Evolutionary conservation across 2,113 vertebrate genomes (phyloP).

Genomic region (Protobothrops mucrosquamatus): DNA sequence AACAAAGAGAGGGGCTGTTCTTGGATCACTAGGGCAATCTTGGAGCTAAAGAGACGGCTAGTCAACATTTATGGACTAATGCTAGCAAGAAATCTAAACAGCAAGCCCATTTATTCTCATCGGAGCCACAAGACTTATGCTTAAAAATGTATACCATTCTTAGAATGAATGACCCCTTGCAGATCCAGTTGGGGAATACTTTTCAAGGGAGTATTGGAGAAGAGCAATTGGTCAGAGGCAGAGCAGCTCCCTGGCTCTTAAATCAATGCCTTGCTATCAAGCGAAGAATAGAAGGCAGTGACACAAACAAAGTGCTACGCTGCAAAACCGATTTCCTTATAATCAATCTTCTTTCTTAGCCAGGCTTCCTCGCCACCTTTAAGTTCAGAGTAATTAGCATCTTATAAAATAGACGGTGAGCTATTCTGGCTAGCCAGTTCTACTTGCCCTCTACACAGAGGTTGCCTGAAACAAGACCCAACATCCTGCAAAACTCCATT

Average conservation of each 20-base stretch:
- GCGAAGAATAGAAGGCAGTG: background rate
- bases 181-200: background rate
- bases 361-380: background rate
- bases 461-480: background rate
- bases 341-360: background rate
- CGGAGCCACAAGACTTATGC: background rate
- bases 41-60: background rate
- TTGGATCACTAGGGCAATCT: background rate
- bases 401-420: background rate
- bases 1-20: background rate
- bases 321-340: background rate
- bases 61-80: background rate
- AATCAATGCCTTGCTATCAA: constrained; percentile 8
- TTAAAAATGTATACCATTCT: background rate
- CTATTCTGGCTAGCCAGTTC: background rate
- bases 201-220: background rate
- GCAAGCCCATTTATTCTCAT: background rate
- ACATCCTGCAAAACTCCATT: background rate
- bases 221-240: background rate
- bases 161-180: background rate
- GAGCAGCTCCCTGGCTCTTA: background rate
- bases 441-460: background rate
- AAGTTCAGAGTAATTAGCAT: background rate
- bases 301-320: background rate
- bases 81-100: background rate